Evolutionary conservation across 2,888 invertebrate species (phyloP).

Genomic region (Eupithecia subfuscata): DNA sequence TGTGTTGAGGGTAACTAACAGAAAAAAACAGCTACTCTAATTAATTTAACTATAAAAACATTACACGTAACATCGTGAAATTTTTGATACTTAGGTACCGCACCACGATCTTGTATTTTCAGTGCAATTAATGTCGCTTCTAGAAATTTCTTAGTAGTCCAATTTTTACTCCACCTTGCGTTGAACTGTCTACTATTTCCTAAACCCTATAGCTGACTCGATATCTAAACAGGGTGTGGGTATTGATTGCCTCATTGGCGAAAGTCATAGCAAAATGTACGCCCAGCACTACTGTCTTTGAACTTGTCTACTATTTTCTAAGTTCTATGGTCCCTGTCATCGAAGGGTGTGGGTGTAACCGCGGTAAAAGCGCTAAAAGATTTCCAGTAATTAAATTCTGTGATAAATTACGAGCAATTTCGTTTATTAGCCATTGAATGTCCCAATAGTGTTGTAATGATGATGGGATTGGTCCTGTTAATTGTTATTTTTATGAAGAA

Average conservation of each 20-base stretch:
- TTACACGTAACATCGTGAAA: too few relatives aligned
- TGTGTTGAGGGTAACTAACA: too few relatives aligned
- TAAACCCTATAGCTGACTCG: background rate
- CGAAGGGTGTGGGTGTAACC: constrained; percentile 49
- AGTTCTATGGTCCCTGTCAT: constrained; percentile 22
- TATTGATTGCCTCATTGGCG: background rate
- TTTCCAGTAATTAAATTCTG: constrained; percentile 67
- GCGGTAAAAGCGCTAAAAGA: constrained; percentile 59
- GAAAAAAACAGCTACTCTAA: too few relatives aligned
- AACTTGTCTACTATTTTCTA: constrained; percentile 3
- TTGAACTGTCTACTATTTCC: background rate
- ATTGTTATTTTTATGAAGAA: constrained; percentile 21
- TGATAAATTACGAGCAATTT: constrained; percentile 50
- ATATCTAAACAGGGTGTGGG: background rate
- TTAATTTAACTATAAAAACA: too few relatives aligned
- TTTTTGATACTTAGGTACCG: too few relatives aligned
- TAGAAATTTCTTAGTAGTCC: background rate
- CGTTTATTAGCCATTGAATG: constrained; percentile 43
- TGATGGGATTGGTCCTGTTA: constrained; percentile 19
- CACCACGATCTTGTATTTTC: background rate
- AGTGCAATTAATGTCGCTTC: background rate
- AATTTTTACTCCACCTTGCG: background rate
- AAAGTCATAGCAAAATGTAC: background rate
- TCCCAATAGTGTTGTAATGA: constrained; percentile 35
- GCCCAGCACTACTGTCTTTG: background rate